Evolutionary conservation across 2,113 vertebrate genomes (phyloP), one percentile per base, ranked within the genome.

Genomic region (Apteryx mantelli): DNA sequence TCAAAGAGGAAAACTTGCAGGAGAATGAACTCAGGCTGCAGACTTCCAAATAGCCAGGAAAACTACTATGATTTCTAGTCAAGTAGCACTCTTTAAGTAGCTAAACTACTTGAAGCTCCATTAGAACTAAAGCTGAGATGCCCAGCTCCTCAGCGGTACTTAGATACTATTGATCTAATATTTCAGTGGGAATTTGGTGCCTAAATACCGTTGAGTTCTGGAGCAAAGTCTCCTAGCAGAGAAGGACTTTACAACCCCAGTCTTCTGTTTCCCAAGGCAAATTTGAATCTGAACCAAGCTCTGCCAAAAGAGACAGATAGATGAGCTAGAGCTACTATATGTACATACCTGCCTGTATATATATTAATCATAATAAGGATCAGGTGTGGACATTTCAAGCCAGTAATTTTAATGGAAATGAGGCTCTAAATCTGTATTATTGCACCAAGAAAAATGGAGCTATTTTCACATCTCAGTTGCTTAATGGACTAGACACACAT

Each of bases 391-490:
- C 89, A 97, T 95, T 97, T 97, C 89, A 91, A 96, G 83, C 79
- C 88, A 97, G 95, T 80, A 97, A 97, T 97, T 97, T 98, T 97
- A 97, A 98, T 97, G 95, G 97, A 97, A 97, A 97, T 97, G 97
- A 97, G 88, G 65, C 94, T 98, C 92, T 97, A 97, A 97, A 96
- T 97, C 93, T 96, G 55, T 94, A 96, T 96, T 96, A 94, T 88
- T 52, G 1, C 95, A 91, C 95, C 52, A 97, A 97, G 92, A 97
- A 97, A 97, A 97, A 97, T 97, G 12, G 92, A 97, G 96, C 76
- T 95, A 92, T 97, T 97, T 97, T 96, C 93, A 97, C 91, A 97
- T 97, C 90, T 97, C 95, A 84, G 93, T 98, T 98, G 95, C 93
- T 88, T 97, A 97, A 96, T 97, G 95, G 96, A 97, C 88, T 97